Percentiles rank a stretch among this genome's conserved stretches.
Evolutionary conservation across 2,113 vertebrate genomes (phyloP).

Genomic region (Puntigrus tetrazona): DNA sequence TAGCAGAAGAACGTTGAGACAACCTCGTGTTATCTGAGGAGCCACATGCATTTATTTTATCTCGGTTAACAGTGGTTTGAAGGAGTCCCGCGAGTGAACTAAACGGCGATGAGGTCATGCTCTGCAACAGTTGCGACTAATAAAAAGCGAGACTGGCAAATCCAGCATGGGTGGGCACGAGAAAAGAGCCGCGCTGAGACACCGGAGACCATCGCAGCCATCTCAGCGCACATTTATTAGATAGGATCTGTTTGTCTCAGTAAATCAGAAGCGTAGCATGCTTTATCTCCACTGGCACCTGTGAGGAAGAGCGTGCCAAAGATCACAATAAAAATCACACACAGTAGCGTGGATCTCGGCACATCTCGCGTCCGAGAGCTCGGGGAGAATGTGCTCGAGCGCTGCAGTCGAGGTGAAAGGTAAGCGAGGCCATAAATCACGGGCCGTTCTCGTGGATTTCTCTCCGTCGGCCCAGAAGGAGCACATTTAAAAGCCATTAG

Average conservation of each 20-base stretch:
- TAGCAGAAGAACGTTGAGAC: background rate
- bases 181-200: background rate
- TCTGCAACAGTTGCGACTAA: background rate
- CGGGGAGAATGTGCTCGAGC: constrained; percentile 36
- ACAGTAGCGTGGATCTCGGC: constrained; percentile 61
- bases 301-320: constrained; percentile 51
- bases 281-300: constrained; percentile 55
- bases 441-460: constrained; percentile 9
- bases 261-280: constrained; percentile 64
- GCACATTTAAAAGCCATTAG: constrained; percentile 82
- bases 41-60: background rate
- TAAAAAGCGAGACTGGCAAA: background rate
- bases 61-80: background rate
- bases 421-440: constrained; percentile 46
- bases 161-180: constrained; percentile 20
- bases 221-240: constrained; percentile 7
- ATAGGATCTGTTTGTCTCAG: constrained; percentile 58
- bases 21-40: background rate
- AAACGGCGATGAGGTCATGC: background rate
- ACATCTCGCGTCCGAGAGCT: constrained; percentile 44
- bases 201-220: background rate
- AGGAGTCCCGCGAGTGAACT: background rate
- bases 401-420: constrained; percentile 30
- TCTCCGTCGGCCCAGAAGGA: constrained; percentile 61
- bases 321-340: constrained; percentile 65